Percentiles rank a stretch among this genome's conserved stretches.
Conservation (phyloP, 2,888 invertebrate genomes). For the Corbicula japonica region DNA sequence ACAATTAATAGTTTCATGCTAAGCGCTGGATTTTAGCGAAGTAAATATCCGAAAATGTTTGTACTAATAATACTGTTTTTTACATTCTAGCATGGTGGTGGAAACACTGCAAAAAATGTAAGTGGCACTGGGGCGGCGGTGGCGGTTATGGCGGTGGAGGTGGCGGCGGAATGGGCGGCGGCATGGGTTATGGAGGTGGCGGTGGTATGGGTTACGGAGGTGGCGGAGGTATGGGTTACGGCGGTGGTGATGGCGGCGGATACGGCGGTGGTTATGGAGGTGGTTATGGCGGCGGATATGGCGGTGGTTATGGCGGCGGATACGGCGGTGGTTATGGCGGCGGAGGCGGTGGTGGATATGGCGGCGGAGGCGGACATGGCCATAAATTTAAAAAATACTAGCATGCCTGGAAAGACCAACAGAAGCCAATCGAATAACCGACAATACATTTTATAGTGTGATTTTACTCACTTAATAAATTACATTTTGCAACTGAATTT, state of each 20-base stretch:
- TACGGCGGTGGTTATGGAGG: constrained; percentile 31
- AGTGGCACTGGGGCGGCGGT: constrained; percentile 5
- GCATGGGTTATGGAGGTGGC: not conserved
- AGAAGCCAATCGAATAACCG: no score
- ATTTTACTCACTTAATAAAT: no score
- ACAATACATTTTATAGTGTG: no score
- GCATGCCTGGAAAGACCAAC: no score
- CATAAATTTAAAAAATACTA: no score
- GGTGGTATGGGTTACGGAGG: constrained; percentile 3
- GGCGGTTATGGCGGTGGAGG: constrained; percentile 11
- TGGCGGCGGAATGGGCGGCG: not conserved
- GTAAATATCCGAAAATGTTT: no score
- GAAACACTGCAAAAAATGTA: constrained; percentile 18
- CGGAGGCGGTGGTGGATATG: constrained; percentile 14
- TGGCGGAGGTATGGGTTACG: constrained; percentile 5
- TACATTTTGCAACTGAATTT: no score
- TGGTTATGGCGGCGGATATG: constrained; percentile 32
- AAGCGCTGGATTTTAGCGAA: no score
- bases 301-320: constrained; percentile 31
- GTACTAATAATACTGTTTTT: no score
- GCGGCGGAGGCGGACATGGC: constrained; percentile 9
- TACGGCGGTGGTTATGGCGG: constrained; percentile 29
- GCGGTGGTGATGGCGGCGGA: constrained; percentile 32
- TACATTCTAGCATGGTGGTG: constrained; percentile 7
- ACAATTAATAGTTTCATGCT: no score